These are phyloP conservation scores for Saccopteryx leptura DNA, from an alignment of 2,113 vertebrate species.

Conservation along the genomic window DNA sequence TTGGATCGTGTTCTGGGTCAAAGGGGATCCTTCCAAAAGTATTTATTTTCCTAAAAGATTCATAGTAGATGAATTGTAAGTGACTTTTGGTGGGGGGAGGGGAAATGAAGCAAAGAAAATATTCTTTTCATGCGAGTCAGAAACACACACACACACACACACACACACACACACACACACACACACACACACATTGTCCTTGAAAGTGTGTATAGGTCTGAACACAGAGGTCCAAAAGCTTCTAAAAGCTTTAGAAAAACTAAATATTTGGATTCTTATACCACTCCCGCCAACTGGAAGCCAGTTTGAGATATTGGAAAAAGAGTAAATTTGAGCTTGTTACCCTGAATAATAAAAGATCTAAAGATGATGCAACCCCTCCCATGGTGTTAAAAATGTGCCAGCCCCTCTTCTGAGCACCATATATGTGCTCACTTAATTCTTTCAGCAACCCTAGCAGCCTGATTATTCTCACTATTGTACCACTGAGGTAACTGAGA, in stretches of 20 bases:
- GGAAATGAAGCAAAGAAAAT: background rate
- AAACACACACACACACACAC: background rate
- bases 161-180: background rate
- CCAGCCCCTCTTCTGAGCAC: background rate
- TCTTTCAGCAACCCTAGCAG: background rate
- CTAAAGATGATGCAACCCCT: background rate
- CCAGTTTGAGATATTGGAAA: background rate
- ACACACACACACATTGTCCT: background rate
- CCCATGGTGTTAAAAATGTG: background rate
- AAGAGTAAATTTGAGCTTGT: background rate
- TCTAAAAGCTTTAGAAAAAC: background rate
- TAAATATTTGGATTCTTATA: background rate
- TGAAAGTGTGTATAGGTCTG: background rate
- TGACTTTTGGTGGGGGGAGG: background rate
- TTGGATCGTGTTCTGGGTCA: background rate
- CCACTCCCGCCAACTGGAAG: background rate
- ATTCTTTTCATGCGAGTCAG: background rate
- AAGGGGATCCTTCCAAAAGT: conserved; percentile 21
- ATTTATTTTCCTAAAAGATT: conserved; percentile 37
- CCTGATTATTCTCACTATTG: background rate
- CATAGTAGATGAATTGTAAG: background rate
- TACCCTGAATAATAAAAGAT: background rate
- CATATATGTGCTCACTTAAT: background rate
- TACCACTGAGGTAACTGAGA: background rate
- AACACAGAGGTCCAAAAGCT: background rate